phyloP scores from a whole-genome alignment of 2,113 vertebrate genomes.

The Sander lucioperca region DNA sequence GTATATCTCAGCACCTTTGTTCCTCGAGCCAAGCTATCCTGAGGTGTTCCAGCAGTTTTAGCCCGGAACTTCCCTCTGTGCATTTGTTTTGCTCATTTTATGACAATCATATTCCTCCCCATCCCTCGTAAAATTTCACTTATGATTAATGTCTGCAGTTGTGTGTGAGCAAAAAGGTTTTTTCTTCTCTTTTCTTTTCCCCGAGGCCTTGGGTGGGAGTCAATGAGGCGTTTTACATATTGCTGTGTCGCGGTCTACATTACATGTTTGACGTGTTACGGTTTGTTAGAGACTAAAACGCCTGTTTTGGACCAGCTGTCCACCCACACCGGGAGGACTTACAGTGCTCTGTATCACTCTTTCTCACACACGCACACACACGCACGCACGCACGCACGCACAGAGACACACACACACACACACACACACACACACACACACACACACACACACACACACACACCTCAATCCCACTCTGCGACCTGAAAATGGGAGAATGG shows the following conservation, averaged over 20 bases:
- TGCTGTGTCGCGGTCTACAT: constrained; percentile 59
- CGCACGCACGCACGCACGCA: constrained; percentile 12
- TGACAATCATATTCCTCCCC: constrained; percentile 66
- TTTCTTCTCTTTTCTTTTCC: constrained; percentile 53
- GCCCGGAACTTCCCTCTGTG: constrained; percentile 49
- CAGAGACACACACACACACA: constrained; percentile 13
- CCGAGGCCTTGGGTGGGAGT: constrained; percentile 60
- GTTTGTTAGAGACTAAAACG: constrained; percentile 76
- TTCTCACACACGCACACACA: background rate
- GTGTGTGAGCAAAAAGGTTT: constrained; percentile 41
- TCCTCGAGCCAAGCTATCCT: constrained; percentile 54
- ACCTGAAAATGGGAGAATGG: constrained; percentile 72
- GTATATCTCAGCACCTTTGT: constrained; percentile 57
- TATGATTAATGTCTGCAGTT: constrained; percentile 70
- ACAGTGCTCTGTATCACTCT: constrained; percentile 31
- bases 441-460: constrained; percentile 26
- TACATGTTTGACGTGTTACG: constrained; percentile 78
- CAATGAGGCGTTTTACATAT: constrained; percentile 76
- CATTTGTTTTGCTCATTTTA: constrained; percentile 69
- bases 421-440: constrained; percentile 7
- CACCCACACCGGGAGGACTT: constrained; percentile 61
- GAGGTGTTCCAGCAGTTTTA: constrained; percentile 52
- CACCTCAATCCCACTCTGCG: constrained; percentile 28
- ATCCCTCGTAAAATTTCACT: constrained; percentile 62
- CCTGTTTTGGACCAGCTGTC: constrained; percentile 78